Evolutionary conservation across 2,113 vertebrate genomes (phyloP).

Genomic region (Rana temporaria): DNA sequence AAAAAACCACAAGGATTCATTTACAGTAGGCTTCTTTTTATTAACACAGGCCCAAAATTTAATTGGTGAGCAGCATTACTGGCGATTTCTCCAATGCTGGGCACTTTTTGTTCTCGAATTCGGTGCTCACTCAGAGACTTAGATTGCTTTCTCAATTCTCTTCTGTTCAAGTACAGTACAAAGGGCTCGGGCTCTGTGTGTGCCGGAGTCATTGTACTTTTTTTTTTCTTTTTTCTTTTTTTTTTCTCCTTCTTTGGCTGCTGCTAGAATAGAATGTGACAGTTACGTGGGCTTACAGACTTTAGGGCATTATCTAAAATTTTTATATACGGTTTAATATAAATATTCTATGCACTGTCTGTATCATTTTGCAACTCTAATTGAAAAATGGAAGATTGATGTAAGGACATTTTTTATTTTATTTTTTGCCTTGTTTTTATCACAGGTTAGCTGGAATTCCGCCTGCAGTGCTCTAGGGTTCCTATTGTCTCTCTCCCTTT

Average conservation of each 20-base stretch:
- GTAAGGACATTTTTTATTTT: conserved; percentile 26
- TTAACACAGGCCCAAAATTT: background rate
- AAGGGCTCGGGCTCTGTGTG: conserved; percentile 14
- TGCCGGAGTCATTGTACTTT: conserved; percentile 7
- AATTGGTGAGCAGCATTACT: background rate
- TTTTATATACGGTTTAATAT: conserved; percentile 38
- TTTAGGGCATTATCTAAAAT: background rate
- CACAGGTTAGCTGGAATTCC: conserved; percentile 46
- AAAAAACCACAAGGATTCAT: background rate
- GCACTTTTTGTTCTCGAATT: conserved; percentile 3
- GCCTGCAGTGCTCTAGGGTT: conserved; percentile 26
- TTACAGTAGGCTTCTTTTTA: background rate
- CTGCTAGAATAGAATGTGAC: background rate
- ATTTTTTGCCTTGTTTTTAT: background rate
- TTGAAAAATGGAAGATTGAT: conserved; percentile 54
- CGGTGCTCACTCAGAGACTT: conserved; percentile 2
- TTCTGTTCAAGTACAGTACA: conserved; percentile 32
- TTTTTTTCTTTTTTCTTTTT: background rate
- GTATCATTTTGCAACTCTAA: conserved; percentile 52
- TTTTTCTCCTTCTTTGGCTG: background rate
- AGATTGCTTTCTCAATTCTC: conserved; percentile 22
- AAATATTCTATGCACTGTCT: conserved; percentile 57
- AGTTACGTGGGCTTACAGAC: background rate
- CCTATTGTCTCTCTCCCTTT: conserved; percentile 51
- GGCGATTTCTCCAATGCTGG: background rate